Evolutionary conservation across 2,113 vertebrate species (phyloP).

Genomic region (Phalacrocorax carbo): DNA sequence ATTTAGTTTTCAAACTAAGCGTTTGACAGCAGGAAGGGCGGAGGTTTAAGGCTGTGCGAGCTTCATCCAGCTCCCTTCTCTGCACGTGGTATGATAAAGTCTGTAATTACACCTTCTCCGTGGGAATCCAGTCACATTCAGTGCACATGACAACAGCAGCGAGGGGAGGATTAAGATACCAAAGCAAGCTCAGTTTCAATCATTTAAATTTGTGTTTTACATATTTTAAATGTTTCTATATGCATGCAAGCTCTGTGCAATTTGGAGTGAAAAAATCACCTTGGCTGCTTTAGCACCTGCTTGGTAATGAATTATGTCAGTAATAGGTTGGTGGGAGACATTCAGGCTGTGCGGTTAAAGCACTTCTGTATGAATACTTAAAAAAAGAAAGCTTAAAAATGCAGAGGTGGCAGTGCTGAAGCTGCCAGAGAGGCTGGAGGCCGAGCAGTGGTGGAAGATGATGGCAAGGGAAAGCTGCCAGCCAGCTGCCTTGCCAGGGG

Average conservation of each 20-base stretch:
- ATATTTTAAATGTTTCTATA: not conserved
- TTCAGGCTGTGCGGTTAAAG: not conserved
- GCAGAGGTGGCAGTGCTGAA: not conserved
- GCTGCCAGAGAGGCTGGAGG: not conserved
- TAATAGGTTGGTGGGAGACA: not conserved
- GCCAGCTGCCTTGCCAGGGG: not conserved
- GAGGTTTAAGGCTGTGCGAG: not conserved
- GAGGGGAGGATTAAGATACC: not conserved
- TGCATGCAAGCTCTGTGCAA: not conserved
- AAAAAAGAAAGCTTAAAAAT: not conserved
- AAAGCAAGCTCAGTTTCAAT: not conserved
- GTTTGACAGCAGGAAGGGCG: accelerated
- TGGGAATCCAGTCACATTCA: not conserved
- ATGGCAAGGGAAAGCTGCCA: not conserved
- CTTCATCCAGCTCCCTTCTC: not conserved
- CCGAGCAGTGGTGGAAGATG: accelerated
- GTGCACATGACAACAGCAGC: not conserved
- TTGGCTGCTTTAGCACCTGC: not conserved
- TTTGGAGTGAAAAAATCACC: not conserved
- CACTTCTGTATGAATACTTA: not conserved
- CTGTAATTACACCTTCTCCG: not conserved
- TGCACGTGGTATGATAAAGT: not conserved
- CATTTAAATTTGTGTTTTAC: not conserved
- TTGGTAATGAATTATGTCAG: not conserved
- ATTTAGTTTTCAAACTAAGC: not conserved